A percentile compares a stretch with the other conserved stretches of the same genome.
phyloP scores from a whole-genome alignment of 37 sponge, comb jelly and placozoan genomes.

The Crambe crambe region DNA sequence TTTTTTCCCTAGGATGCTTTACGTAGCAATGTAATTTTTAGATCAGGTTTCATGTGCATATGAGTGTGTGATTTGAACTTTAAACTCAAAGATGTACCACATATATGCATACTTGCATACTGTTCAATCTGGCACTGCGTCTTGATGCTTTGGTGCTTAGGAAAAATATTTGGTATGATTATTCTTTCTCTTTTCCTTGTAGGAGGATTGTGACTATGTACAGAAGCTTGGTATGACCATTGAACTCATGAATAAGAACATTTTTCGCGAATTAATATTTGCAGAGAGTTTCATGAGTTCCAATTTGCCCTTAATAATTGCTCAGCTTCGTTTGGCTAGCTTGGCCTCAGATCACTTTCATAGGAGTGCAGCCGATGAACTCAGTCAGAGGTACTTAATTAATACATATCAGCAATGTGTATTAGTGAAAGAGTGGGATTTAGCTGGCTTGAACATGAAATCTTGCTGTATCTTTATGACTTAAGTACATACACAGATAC shows the following conservation, averaged over 20 bases:
- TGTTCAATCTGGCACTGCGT: too few relatives aligned
- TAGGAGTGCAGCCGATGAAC: slow-evolving; percentile 57
- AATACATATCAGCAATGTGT: too few relatives aligned
- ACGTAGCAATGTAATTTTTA: too few relatives aligned
- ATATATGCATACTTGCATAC: too few relatives aligned
- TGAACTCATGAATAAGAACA: slow-evolving; percentile 89
- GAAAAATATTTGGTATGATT: too few relatives aligned
- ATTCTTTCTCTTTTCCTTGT: slow-evolving; percentile 25
- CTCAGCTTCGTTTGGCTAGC: slow-evolving; percentile 76
- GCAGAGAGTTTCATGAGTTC: slow-evolving; percentile 86
- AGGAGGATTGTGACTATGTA: slow-evolving; percentile 73
- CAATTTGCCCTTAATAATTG: slow-evolving; percentile 80
- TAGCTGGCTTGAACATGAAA: neutral
- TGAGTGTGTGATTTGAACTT: too few relatives aligned
- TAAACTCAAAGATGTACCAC: too few relatives aligned
- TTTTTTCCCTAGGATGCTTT: too few relatives aligned
- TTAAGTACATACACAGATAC: slow-evolving; percentile 47
- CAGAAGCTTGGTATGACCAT: slow-evolving; percentile 69
- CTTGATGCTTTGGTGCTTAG: too few relatives aligned
- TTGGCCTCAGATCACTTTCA: slow-evolving; percentile 67
- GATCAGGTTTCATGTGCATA: too few relatives aligned
- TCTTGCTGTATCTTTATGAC: neutral
- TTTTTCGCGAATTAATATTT: slow-evolving; percentile 85
- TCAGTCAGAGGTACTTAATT: slow-evolving; percentile 62
- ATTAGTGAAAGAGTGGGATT: neutral